These are phyloP conservation scores for Pachypeltis micranthus DNA, from an alignment of 1,140 invertebrate genomes.

Conservation along the genomic window DNA sequence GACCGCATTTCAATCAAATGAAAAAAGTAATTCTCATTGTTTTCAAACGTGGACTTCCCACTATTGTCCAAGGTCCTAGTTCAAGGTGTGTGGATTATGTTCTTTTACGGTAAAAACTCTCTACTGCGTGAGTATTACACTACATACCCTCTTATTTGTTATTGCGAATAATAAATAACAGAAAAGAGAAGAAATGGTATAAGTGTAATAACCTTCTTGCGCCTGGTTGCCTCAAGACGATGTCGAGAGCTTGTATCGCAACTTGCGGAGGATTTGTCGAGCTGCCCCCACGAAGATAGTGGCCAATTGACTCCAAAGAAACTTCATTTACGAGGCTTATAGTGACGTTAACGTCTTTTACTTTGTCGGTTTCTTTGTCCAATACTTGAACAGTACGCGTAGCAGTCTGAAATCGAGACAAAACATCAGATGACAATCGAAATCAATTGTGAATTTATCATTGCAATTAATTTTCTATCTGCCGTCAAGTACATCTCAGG, in stretches of 20 bases:
- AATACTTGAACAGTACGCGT: slow-evolving; percentile 25
- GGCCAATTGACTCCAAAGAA: slow-evolving; percentile 38
- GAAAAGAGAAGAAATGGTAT: too few species aligned
- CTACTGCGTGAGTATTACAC: too few species aligned
- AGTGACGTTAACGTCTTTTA: slow-evolving; percentile 42
- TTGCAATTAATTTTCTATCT: neutral
- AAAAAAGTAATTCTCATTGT: too few species aligned
- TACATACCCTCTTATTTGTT: too few species aligned
- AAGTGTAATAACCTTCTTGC: slow-evolving; percentile 21
- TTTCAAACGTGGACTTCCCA: too few species aligned
- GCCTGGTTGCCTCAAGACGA: slow-evolving; percentile 55
- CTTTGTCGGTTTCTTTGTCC: slow-evolving; percentile 34
- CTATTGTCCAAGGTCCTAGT: too few species aligned
- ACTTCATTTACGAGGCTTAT: slow-evolving; percentile 41
- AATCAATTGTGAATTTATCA: neutral
- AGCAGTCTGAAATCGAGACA: slow-evolving; percentile 12
- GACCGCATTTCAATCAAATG: too few species aligned
- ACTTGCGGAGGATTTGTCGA: slow-evolving; percentile 44
- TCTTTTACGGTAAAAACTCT: too few species aligned
- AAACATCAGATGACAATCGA: slow-evolving; percentile 13
- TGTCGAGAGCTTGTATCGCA: slow-evolving; percentile 64
- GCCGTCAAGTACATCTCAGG: neutral
- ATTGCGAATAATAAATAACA: too few species aligned
- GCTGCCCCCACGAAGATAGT: slow-evolving; percentile 37
- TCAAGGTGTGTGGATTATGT: too few species aligned